Evolutionary conservation across 1,140 invertebrate genomes (phyloP).

Genomic region (Drosophila virilis): DNA sequence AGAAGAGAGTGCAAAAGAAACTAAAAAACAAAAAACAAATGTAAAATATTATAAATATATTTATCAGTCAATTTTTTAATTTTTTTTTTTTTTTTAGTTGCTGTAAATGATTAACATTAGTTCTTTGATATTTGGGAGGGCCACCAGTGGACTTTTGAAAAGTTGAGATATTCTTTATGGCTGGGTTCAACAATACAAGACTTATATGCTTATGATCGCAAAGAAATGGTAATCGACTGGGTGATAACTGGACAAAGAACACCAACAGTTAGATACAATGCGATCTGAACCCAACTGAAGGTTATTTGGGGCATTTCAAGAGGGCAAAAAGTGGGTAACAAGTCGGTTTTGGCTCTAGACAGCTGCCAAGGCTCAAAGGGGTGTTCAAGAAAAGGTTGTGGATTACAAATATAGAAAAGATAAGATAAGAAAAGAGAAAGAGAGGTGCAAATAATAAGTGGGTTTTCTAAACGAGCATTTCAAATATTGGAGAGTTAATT

Average conservation of each 20-base stretch:
- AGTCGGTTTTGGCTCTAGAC: slow-evolving; percentile 39
- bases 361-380: slow-evolving; percentile 24
- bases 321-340: slow-evolving; percentile 44
- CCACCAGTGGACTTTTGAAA: slow-evolving; percentile 52
- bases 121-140: slow-evolving; percentile 37
- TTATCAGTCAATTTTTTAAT: slow-evolving; percentile 33
- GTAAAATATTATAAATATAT: slow-evolving; percentile 58
- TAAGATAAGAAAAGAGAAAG: slow-evolving; percentile 18
- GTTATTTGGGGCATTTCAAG: slow-evolving; percentile 18
- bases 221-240: slow-evolving; percentile 40
- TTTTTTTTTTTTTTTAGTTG: slow-evolving; percentile 37
- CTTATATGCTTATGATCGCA: slow-evolving; percentile 29
- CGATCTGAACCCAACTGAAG: slow-evolving; percentile 23
- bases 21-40: slow-evolving; percentile 67
- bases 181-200: slow-evolving; percentile 59
- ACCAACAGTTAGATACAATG: slow-evolving; percentile 23
- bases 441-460: slow-evolving; percentile 48
- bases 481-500: slow-evolving; percentile 26
- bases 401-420: slow-evolving; percentile 23
- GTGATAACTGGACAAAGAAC: slow-evolving; percentile 36
- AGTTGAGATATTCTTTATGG: slow-evolving; percentile 47
- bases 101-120: slow-evolving; percentile 75
- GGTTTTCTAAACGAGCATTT: slow-evolving; percentile 42
- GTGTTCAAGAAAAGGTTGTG: slow-evolving; percentile 27
- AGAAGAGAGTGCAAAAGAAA: slow-evolving; percentile 80